phyloP scores from a whole-genome alignment of 2,797 vertebrate species.

The Eulemur mongoz region DNA sequence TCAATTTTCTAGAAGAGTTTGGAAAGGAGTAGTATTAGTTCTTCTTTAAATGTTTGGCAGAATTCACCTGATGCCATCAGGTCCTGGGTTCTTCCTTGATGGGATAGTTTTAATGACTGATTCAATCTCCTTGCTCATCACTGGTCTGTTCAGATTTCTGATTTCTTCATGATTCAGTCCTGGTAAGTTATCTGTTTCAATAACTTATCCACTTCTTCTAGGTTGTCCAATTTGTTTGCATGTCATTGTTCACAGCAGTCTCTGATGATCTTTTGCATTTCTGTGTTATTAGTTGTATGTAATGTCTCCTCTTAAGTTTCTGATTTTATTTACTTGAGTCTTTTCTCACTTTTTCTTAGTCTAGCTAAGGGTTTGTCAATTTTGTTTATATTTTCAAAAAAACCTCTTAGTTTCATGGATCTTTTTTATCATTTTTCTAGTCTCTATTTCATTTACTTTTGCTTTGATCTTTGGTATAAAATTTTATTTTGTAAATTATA shows the following conservation, averaged over 20 bases:
- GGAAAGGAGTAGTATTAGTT: background rate
- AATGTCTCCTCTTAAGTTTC: background rate
- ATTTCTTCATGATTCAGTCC: background rate
- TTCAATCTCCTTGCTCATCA: background rate
- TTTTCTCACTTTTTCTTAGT: background rate
- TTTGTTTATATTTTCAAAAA: background rate
- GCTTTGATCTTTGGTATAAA: background rate
- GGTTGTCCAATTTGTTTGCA: background rate
- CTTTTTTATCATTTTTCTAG: background rate
- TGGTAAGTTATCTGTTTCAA: background rate
- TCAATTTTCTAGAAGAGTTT: background rate
- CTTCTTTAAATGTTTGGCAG: background rate
- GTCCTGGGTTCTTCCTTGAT: background rate
- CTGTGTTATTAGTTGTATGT: background rate
- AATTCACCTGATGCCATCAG: background rate
- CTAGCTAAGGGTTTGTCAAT: background rate
- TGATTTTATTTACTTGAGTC: background rate
- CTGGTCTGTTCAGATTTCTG: background rate
- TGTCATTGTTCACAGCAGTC: background rate
- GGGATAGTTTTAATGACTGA: background rate
- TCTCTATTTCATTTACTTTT: background rate
- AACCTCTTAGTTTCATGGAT: background rate
- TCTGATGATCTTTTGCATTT: background rate
- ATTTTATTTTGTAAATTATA: background rate
- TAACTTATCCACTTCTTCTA: background rate